Base-by-base conservation (phyloP, 1,140 invertebrate genomes). In the Drosophila kikkawai region DNA sequence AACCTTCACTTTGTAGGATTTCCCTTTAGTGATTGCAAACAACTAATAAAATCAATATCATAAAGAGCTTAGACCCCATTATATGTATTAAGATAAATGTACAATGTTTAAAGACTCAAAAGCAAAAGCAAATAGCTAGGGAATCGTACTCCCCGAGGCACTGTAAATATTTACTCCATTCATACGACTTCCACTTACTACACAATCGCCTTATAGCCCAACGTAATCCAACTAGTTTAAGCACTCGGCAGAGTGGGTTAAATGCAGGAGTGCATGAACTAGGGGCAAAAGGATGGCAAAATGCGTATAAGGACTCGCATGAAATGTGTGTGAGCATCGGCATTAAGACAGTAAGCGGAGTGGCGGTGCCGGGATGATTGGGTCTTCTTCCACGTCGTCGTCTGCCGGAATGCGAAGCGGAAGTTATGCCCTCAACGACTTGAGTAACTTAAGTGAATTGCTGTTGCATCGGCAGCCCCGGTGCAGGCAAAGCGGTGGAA, bases 391-490 rank as follows among this genome's bases (percentile, higher is more conserved):
- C 5, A 19, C 11, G 17, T 22, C 34, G 66, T 44, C 44, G 42
- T 36, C 47, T 50, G 34, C 37, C 44, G 58, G 53, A 53, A 70
- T 75, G 68, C 42, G 53, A 36, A 73, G 75, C 82, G 82, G 84
- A 88, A 87, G 84, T 84, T 88, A 88, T 87, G 84, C 84, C 78
- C 81, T 83, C 84, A 87, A 88, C 84, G 84, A 87, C 84, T 87
- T 90, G 84, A 88, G 85, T 88, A 81, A 90, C 77, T 88, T 87
- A 90, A 84, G 84, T 87, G 84, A 87, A 87, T 84, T 87, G 84
- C 84, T 65, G 66, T 67, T 69, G 61, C 74, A 67, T 37, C 36
- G 47, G 53, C 26, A 29, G 61, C 22, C 8, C 50, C 15, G n/a
- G n/a, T 63, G 67, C 74, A 47, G 47, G 41, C 61, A 45, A 34